Evolutionary conservation across 2,113 vertebrate genomes (phyloP).

Genomic region (Rostratula benghalensis): DNA sequence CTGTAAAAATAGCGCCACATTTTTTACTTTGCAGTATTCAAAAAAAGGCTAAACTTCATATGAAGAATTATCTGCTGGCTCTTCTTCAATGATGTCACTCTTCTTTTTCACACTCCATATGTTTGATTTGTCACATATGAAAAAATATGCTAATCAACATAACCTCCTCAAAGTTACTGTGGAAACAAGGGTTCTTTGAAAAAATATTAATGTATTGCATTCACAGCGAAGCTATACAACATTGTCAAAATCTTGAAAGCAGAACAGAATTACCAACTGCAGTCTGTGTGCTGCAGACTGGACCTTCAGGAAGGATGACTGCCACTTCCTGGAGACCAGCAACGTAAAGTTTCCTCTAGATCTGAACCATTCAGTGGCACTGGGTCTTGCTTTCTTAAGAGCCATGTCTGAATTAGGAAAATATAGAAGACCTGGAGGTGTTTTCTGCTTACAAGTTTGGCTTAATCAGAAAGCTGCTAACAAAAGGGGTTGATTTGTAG

Average conservation of each 20-base stretch:
- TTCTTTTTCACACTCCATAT: conserved; percentile 47
- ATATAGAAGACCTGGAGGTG: neutral
- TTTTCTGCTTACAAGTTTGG: neutral
- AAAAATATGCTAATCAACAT: conserved; percentile 19
- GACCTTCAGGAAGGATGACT: neutral
- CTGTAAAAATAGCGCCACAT: neutral
- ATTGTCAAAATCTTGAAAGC: neutral
- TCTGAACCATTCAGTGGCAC: neutral
- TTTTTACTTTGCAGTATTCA: neutral
- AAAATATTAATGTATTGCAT: neutral
- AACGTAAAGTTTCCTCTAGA: neutral
- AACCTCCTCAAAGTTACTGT: conserved; percentile 16
- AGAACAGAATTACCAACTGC: neutral
- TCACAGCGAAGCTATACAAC: neutral
- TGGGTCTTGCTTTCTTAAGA: neutral
- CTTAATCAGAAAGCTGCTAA: neutral
- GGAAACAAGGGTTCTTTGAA: neutral
- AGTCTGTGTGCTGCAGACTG: neutral
- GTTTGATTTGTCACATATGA: neutral
- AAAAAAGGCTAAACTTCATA: neutral
- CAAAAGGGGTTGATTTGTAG: neutral
- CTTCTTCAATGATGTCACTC: conserved; percentile 10
- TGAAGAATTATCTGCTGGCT: neutral
- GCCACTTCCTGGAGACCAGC: neutral
- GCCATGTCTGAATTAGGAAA: neutral